Evolutionary conservation across 2,888 invertebrate genomes (phyloP), one percentile per base, ranked within the genome.

Genomic region (Bugulina stolonifera): DNA sequence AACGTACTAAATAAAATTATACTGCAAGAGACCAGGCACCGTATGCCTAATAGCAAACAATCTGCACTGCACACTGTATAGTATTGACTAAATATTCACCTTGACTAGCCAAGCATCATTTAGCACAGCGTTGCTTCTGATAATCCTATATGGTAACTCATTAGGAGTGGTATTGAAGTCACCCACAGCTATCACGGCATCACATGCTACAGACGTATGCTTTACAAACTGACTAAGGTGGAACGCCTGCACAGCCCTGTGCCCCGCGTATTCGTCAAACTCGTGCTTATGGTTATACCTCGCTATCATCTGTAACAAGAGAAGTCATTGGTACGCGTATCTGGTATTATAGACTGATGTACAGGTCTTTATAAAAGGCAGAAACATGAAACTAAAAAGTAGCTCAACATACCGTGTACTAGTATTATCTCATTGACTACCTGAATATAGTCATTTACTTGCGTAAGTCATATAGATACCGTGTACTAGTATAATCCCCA

Each of bases 201-300:
- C 94, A 72, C 85, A 83, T n/a, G 77, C 76, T 1, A 88, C 87
- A 64, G 90, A 89, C 0, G 95, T 96, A 79, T 93, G 88, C 79
- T 91, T 90, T 73, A 99, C 91, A 84, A 98, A 94, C 87, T 97
- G 94, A 74, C 94, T 93, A 73, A 94, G 91, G 80, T 98, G 94
- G 81, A 93, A 93, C 0, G 96, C 93, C 87, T 99, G 98, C 72
- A 93, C 87, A 5, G 94, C 89, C 78, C 99, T 88, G 85, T 99
- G 99, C 55, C 94, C 91, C 77, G 91, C 87, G 83, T 99, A 99
- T 74, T 87, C 86, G 81, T 97, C 96, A 80, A 89, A 88, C 74
- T 89, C 88, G 2, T 54, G 22, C 23, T 23, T 23, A 54, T 88
- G 87, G 82, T 92, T 89, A 80, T 98, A 98, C 85, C 96, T 94